phyloP scores from a whole-genome alignment of 2,797 vertebrate genomes.

The Apogon talboti region DNA sequence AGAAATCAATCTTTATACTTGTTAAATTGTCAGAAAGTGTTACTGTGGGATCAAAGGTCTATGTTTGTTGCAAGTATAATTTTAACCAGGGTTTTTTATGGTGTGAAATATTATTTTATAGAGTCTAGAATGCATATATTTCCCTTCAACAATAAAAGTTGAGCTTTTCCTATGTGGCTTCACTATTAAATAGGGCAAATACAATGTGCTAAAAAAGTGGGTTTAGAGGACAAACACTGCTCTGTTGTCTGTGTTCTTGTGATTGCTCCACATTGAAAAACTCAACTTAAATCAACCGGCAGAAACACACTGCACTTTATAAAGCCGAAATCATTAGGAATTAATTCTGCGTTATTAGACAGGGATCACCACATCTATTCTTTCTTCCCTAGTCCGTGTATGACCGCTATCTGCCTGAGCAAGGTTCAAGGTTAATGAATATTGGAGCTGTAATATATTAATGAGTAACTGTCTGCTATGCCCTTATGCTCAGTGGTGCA shows the following conservation, averaged over 20 bases:
- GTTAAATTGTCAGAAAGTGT: background rate
- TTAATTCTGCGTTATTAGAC: slow-evolving; percentile 31
- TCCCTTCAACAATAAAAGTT: background rate
- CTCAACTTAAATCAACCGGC: background rate
- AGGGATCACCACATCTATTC: slow-evolving; percentile 5
- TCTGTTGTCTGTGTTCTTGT: slow-evolving; percentile 6
- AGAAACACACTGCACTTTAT: background rate
- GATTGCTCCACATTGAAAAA: slow-evolving; percentile 17
- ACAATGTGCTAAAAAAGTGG: slow-evolving; percentile 21
- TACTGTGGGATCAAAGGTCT: background rate
- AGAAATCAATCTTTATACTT: background rate
- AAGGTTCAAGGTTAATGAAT: slow-evolving; percentile 78
- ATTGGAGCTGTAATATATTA: slow-evolving; percentile 60
- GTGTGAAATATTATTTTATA: background rate
- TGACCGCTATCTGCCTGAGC: slow-evolving; percentile 44
- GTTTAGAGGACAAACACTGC: slow-evolving; percentile 26
- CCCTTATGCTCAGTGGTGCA: slow-evolving; percentile 51
- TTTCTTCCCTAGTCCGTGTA: slow-evolving; percentile 2
- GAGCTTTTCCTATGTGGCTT: background rate
- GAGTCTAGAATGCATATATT: background rate
- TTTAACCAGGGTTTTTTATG: background rate
- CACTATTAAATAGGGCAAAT: slow-evolving; percentile 20
- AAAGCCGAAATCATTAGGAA: slow-evolving; percentile 8
- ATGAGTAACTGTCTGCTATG: slow-evolving; percentile 72
- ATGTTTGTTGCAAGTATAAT: background rate